Conservation (phyloP, 2,888 invertebrate species). For the Dynastes tityus region DNA sequence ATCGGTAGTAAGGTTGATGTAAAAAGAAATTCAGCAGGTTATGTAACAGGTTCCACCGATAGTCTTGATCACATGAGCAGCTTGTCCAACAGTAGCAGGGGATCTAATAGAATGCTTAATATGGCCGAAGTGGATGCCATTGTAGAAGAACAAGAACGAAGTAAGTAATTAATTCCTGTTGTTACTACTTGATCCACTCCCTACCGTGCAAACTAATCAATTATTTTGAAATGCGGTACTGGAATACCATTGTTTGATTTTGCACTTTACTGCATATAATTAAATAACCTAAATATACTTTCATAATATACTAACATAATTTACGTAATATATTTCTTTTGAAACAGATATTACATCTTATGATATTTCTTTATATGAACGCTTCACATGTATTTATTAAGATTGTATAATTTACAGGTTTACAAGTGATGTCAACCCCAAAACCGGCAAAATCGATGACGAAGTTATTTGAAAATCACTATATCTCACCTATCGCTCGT, state of each 20-base stretch:
- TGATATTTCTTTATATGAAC: no score
- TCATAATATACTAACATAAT: neutral
- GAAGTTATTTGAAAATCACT: conserved; percentile 59
- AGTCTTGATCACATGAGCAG: conserved; percentile 69
- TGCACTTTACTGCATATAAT: no score
- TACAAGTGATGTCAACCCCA: conserved; percentile 68
- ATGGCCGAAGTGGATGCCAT: conserved; percentile 68
- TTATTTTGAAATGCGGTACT: no score
- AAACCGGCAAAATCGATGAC: conserved; percentile 59
- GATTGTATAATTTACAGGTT: conserved; percentile 32
- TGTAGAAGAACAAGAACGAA: conserved; percentile 67
- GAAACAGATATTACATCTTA: neutral
- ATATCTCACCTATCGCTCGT: conserved; percentile 65
- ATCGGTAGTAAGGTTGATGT: conserved; percentile 45
- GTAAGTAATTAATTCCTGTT: conserved; percentile 60
- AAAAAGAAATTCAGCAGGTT: conserved; percentile 56
- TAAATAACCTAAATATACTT: neutral
- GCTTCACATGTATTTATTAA: neutral
- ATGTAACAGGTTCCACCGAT: conserved; percentile 67
- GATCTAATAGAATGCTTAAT: conserved; percentile 66
- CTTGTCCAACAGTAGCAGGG: conserved; percentile 65
- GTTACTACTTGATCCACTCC: no score
- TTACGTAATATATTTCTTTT: no score
- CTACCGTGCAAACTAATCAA: no score
- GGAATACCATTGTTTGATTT: no score